A percentile compares a stretch with the other conserved stretches of the same genome.
phyloP scores from a whole-genome alignment of 2,888 invertebrate species.

The Arenicola marina region DNA sequence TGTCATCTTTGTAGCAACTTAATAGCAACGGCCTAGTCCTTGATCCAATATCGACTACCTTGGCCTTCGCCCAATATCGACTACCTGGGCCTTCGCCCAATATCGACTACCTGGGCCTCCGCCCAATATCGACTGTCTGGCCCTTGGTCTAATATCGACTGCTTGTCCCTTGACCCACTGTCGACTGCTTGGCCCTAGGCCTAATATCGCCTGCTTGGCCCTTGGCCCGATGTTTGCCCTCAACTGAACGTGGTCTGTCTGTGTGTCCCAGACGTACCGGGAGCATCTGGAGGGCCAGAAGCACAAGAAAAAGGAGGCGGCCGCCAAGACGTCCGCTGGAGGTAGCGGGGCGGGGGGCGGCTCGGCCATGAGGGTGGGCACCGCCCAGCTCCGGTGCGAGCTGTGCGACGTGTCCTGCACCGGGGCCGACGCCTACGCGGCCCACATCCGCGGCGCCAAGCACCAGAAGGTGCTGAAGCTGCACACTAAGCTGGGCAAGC shows the following conservation, averaged over 20 bases:
- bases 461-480: conserved; percentile 94
- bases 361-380: neutral
- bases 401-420: conserved; percentile 98
- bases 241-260: too few species aligned
- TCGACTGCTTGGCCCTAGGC: too few species aligned
- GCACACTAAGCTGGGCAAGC: conserved; percentile 96
- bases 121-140: too few species aligned
- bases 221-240: too few species aligned
- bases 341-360: conserved; percentile 30
- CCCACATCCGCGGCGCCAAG: conserved; percentile 96
- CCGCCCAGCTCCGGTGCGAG: conserved; percentile 82
- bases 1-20: too few species aligned
- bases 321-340: conserved; percentile 67
- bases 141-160: too few species aligned
- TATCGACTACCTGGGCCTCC: too few species aligned
- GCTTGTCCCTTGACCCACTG: too few species aligned
- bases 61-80: too few species aligned
- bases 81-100: too few species aligned
- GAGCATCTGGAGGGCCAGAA: conserved; percentile 98
- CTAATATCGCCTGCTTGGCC: too few species aligned
- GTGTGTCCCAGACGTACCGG: conserved; percentile 73
- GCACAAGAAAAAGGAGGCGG: conserved; percentile 97
- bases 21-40: neutral
- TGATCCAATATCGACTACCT: neutral
- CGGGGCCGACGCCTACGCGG: conserved; percentile 97